Evolutionary conservation across 1,140 invertebrate species (phyloP).

Genomic region (Atta colombica): DNA sequence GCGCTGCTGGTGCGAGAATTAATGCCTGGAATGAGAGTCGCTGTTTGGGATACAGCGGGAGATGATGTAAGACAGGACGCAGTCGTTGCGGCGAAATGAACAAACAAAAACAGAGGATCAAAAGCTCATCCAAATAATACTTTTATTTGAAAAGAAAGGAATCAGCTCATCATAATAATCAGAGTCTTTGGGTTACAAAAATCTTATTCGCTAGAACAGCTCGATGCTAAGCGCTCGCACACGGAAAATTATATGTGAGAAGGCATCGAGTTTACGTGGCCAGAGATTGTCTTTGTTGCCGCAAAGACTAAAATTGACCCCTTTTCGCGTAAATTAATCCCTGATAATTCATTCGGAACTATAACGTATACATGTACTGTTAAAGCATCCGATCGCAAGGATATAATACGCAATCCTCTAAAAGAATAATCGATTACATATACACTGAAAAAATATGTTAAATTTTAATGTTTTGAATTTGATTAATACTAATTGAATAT

Average conservation of each 20-base stretch:
- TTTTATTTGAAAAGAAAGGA: slow-evolving; percentile 78
- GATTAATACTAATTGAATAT: too few relatives aligned
- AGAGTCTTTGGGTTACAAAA: slow-evolving; percentile 82
- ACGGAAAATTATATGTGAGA: slow-evolving; percentile 8
- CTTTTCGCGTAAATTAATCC: background rate
- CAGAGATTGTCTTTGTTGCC: slow-evolving; percentile 36
- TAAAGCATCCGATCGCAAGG: background rate
- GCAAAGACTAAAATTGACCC: slow-evolving; percentile 14
- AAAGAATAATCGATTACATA: background rate
- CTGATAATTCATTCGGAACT: background rate
- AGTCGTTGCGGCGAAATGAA: background rate
- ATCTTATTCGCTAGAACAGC: slow-evolving; percentile 77
- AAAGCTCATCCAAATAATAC: slow-evolving; percentile 66
- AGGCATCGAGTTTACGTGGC: background rate
- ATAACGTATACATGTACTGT: slow-evolving; percentile 2
- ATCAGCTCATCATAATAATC: slow-evolving; percentile 71
- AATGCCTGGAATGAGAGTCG: slow-evolving; percentile 19
- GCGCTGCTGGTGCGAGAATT: slow-evolving; percentile 6
- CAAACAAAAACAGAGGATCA: slow-evolving; percentile 38
- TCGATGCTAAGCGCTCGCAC: background rate
- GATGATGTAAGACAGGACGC: background rate
- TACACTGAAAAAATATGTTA: too few relatives aligned
- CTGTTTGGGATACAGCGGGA: background rate
- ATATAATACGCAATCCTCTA: background rate
- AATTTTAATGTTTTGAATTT: too few relatives aligned